A percentile compares a stretch with the other conserved stretches of the same genome.
Evolutionary conservation across 2,797 vertebrate species (phyloP).

Genomic region (Peromyscus attwateri): DNA sequence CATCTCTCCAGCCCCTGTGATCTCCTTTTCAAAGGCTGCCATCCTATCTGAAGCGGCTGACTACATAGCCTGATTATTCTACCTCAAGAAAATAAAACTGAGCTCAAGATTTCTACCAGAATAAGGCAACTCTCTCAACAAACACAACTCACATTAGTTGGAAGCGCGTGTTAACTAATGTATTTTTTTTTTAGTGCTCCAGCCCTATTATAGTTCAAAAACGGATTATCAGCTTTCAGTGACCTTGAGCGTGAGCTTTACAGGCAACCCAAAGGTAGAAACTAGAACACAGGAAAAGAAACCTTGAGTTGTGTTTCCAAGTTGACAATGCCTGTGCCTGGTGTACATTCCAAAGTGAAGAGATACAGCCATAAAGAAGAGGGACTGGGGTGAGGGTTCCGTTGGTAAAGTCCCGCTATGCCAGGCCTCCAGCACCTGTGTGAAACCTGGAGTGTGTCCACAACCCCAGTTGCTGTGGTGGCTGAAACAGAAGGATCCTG

Average conservation of each 20-base stretch:
- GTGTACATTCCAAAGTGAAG: background rate
- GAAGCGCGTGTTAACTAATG: background rate
- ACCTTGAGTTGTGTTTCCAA: conserved; percentile 43
- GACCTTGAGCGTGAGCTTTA: conserved; percentile 6
- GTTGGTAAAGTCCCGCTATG: background rate
- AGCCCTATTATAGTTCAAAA: background rate
- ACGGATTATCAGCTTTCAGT: background rate
- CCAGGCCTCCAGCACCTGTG: background rate
- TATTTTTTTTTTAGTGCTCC: background rate
- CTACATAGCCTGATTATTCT: conserved; percentile 4
- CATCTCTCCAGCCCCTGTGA: background rate
- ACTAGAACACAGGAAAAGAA: conserved; percentile 21
- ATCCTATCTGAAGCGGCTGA: background rate
- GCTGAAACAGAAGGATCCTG: background rate
- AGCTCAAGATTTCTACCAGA: conserved; percentile 21
- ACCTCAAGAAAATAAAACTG: conserved; percentile 54
- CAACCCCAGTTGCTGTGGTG: background rate
- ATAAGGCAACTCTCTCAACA: conserved; percentile 45
- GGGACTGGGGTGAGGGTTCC: background rate
- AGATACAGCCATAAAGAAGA: background rate
- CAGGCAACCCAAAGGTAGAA: background rate
- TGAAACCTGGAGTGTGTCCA: background rate
- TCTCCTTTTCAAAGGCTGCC: conserved; percentile 1
- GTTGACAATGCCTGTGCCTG: background rate
- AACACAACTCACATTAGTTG: conserved; percentile 5